Conservation (phyloP, 2,113 vertebrate genomes). For the Semnopithecus entellus region DNA sequence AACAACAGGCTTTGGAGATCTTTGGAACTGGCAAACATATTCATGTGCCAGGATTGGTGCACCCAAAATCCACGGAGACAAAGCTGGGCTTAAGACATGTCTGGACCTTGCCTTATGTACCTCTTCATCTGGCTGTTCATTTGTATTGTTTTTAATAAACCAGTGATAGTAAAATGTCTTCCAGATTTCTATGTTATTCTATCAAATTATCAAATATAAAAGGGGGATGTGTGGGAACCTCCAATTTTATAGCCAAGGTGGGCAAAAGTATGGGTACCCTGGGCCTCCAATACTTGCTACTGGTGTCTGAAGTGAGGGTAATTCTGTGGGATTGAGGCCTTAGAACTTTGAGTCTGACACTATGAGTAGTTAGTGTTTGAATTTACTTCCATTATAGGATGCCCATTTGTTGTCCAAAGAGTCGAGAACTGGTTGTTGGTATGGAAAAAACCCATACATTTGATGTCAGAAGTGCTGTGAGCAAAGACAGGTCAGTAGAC, state of each 20-base stretch:
- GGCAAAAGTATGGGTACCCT: not conserved
- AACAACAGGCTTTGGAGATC: not conserved
- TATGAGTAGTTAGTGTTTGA: not conserved
- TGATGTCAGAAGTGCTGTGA: not conserved
- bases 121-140: not conserved
- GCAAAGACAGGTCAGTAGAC: not conserved
- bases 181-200: not conserved
- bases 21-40: not conserved
- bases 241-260: not conserved
- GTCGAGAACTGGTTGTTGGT: not conserved
- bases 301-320: not conserved
- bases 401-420: not conserved
- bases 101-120: not conserved
- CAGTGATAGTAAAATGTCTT: not conserved
- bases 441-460: not conserved
- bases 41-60: not conserved
- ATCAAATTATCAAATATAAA: not conserved
- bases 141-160: not conserved
- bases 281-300: not conserved
- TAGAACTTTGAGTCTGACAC: not conserved
- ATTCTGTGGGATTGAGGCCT: not conserved
- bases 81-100: not conserved
- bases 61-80: not conserved
- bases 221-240: not conserved
- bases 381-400: not conserved